Evolutionary conservation across 1,140 invertebrate genomes (phyloP), one percentile per base, ranked within the genome.

Genomic region (Aleiodes sp.): DNA sequence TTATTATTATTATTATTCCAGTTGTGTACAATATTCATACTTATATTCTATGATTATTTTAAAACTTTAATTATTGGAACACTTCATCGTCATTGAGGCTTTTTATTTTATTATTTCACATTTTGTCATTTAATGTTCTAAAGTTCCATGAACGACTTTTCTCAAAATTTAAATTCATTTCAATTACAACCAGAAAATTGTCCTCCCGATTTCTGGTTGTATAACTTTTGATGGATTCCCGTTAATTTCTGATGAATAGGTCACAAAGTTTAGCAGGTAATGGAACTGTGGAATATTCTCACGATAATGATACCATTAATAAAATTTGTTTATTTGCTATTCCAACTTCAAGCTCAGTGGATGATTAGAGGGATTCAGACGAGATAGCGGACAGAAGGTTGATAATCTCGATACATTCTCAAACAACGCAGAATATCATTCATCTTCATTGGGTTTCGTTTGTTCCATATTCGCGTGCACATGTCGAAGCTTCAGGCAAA

Each of bases 301-400:
- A 24, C 21, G 46, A 52, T 16, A 52, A 65, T 56, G 57, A 60
- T 28, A 60, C 14, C 46, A 35, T 46, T 29, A 28, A 46, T 28
- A 19, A 26, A 29, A 46, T 29, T 65, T 46, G 12, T 46, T 43
- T 68, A 41, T 43, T 68, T 35, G 19, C 19, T 62, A 64, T 68
- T 28, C 69, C 56, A 69, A 33, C 70, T 68, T 65, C 70, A 72
- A 72, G 70, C 70, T 66, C 70, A 72, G 70, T 66, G 66, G 60
- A 65, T 56, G 64, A 33, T 41, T 52, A 52, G 24, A 39, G 39
- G 56, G 59, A 26, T 61, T 37, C 24, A 67, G 26, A 68, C 57
- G 59, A 68, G 66, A 68, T 59, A 68, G 66, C 59, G 29, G 46
- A 68, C 28, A 62, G 59, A 24, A 24, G 66, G 59, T 29, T 39